phyloP scores from a whole-genome alignment of 2,888 invertebrate genomes.

The Drosophila barbarae region DNA sequence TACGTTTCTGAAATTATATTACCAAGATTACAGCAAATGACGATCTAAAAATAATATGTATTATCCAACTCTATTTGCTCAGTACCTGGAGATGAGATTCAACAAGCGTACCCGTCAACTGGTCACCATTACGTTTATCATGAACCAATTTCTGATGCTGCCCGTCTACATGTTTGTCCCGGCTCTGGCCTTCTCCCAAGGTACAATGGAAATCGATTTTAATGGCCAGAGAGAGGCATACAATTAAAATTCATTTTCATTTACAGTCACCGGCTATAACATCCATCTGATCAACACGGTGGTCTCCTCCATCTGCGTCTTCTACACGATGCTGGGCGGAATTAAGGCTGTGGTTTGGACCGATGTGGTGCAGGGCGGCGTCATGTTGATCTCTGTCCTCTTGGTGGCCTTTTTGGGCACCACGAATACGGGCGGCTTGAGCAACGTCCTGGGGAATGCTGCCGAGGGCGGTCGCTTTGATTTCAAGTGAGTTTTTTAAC shows the following conservation, averaged over 20 bases:
- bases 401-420: slow-evolving; percentile 79
- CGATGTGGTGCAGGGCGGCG: slow-evolving; percentile 80
- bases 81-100: slow-evolving; percentile 78
- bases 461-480: slow-evolving; percentile 77
- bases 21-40: background rate
- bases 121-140: slow-evolving; percentile 75
- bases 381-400: slow-evolving; percentile 79
- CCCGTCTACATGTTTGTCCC: slow-evolving; percentile 78
- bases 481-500: slow-evolving; percentile 74
- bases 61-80: background rate
- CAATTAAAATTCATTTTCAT: slow-evolving; percentile 28
- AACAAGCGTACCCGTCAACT: slow-evolving; percentile 75
- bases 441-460: slow-evolving; percentile 76
- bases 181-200: slow-evolving; percentile 77
- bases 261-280: slow-evolving; percentile 82
- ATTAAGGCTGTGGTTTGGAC: slow-evolving; percentile 82
- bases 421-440: slow-evolving; percentile 78
- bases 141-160: slow-evolving; percentile 73
- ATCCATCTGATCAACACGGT: slow-evolving; percentile 81
- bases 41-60: background rate
- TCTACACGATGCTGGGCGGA: slow-evolving; percentile 81
- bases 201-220: slow-evolving; percentile 56
- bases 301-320: slow-evolving; percentile 82
- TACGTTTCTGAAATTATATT: background rate
- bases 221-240: background rate